Conservation (phyloP, 2,797 vertebrate genomes). For the Gymnothorax reevesii region DNA sequence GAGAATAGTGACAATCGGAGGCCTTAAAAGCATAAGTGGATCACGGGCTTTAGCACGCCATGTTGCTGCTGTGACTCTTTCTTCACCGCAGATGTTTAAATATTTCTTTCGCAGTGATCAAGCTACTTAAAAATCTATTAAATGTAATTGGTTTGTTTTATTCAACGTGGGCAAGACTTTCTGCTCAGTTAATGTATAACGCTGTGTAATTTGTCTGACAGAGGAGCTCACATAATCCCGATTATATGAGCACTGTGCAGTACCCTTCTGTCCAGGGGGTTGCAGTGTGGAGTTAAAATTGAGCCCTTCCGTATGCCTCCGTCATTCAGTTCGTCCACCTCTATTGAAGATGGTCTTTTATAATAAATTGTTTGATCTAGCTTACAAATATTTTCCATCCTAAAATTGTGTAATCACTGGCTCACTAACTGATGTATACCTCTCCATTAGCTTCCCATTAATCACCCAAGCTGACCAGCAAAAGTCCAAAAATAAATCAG, state of each 20-base stretch:
- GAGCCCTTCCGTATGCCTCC: conserved; percentile 14
- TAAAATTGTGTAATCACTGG: conserved; percentile 40
- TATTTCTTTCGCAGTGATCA: neutral
- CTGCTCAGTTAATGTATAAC: neutral
- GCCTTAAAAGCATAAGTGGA: no score
- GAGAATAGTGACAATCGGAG: no score
- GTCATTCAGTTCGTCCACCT: conserved; percentile 14
- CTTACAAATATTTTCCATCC: conserved; percentile 55
- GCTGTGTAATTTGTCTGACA: no score
- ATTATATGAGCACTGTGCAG: neutral
- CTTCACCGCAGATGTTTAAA: neutral
- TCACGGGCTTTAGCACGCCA: no score
- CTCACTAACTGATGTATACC: conserved; percentile 40
- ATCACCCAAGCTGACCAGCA: conserved; percentile 50
- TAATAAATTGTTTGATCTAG: conserved; percentile 52
- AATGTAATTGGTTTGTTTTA: neutral
- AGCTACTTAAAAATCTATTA: neutral
- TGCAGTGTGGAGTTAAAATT: conserved; percentile 61
- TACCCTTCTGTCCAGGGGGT: conserved; percentile 54
- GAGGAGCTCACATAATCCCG: no score
- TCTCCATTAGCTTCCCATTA: conserved; percentile 32
- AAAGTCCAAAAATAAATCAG: conserved; percentile 60
- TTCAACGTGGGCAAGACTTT: neutral
- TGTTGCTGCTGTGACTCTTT: neutral
- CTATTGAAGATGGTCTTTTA: conserved; percentile 27